Base-by-base conservation (phyloP, 2,797 vertebrate genomes). In the Poeciliopsis presidionis region DNA sequence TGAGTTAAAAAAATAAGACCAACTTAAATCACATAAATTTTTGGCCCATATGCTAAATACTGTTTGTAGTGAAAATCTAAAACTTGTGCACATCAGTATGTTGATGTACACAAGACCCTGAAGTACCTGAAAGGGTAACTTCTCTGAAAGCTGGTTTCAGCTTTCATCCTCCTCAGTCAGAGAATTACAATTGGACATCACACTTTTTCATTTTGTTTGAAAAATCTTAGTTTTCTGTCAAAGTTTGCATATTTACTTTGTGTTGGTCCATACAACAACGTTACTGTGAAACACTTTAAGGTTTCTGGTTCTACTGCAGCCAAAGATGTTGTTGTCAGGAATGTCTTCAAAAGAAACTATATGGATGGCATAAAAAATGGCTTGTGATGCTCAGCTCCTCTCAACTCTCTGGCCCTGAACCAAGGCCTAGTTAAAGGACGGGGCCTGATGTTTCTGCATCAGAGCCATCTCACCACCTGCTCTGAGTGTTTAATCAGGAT, bases 401-500 rank as follows among this genome's bases (percentile, higher is more conserved):
- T 65, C 28, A 4, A 33, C 1, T 25, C 53, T 79, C 53, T 79
- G 41, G 36, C 55, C 57, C 71, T 63, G 18, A 85, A 73, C 63
- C 75, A 76, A 74, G 55, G 39, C 72, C 36, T n/a, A 22, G 36
- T 72, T 9, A 43, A 53, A 72, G 57, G 74, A 75, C 13, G 1
- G 39, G 53, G 76, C 75, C 83, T 65, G 3, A 39, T 73, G 81
- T 79, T 59, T 72, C 39, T 49, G 72, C 59, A 30, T 81, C 33
- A 25, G 57, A n/a, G 71, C 20, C 13, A 1, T 43, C 5, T 20
- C 33, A 33, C 47, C 45, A 49, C 30, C 14, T 22, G 59, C 28
- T 61, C 30, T 28, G 22, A 59, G 22, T 46, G 72, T 22, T 80
- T 47, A 14, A 61, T 61, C 59, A 61, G 59, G 36, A 79, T 82